Conservation (phyloP, 2,888 invertebrate genomes). For the Brachynemurus nebulosus region DNA sequence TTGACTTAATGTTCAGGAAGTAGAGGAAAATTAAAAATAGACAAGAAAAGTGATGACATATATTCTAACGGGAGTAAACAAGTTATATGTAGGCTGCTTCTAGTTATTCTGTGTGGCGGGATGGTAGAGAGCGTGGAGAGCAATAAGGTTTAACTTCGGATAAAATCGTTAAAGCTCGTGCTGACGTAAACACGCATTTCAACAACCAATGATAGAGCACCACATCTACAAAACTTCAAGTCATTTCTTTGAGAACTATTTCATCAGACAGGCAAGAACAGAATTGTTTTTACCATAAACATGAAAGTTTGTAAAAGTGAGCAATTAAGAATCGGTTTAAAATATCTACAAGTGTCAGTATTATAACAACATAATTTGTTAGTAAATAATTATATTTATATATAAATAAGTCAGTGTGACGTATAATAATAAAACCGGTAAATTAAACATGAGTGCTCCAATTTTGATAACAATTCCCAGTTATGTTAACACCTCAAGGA, state of each 20-base stretch:
- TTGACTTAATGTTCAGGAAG: no score
- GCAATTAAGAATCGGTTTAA: not conserved
- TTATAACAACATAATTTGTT: no score
- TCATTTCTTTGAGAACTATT: not conserved
- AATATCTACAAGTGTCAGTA: no score
- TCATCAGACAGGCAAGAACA: slow-evolving; percentile 1
- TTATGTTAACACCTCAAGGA: not conserved
- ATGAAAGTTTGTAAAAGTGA: not conserved
- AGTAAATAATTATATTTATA: no score
- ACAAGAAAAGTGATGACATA: no score
- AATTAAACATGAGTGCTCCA: slow-evolving; percentile 7
- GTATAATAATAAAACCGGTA: no score
- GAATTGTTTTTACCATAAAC: not conserved
- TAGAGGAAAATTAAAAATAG: no score
- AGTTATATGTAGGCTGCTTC: no score
- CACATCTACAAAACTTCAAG: not conserved
- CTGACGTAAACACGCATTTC: not conserved
- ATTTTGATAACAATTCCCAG: slow-evolving; percentile 7
- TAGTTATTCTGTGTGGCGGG: no score
- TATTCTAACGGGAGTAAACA: no score
- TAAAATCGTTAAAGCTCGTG: not conserved
- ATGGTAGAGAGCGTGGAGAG: no score
- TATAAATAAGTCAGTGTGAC: no score
- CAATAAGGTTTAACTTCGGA: not conserved
- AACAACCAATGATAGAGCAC: not conserved